Evolutionary conservation across 2,888 invertebrate genomes (phyloP), one percentile per base, ranked within the genome.

Genomic region (Tinea semifulvella): DNA sequence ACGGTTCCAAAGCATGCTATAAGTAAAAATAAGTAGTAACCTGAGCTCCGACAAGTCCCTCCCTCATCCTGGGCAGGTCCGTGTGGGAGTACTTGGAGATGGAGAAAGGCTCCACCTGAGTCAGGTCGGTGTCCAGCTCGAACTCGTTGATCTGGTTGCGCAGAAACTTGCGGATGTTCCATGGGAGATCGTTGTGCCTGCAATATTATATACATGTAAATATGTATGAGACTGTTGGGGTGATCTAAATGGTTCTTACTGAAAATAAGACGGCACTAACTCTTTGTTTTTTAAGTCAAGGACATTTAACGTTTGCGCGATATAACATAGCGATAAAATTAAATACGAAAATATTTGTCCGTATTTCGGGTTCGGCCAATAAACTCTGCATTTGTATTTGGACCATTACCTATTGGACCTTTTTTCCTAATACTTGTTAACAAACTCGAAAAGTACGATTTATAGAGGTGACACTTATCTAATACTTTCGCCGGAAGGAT

Each of bases 91-190:
- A 88, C 54, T 83, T 85, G 56, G 84, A 85, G 57, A 79, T 83
- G 44, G 85, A 85, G 86, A 86, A 87, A 1, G 86, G 87, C 43
- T 82, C 77, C 46, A 86, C 82, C 22, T 77, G 60, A 1, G 84
- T 83, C 43, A 87, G 63, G 53, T 87, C 84, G 8, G 81, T 83
- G 58, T 85, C 81, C 57, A 87, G 72, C 45, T 86, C 85, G 46
- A 87, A 86, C 28, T 85, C 83, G 47, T 84, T 82, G 61, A 87
- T 83, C 59, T 85, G 85, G 66, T 89, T 89, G 58, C 88, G 85
- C 0, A 88, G 80, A 57, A 89, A 89, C 64, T 88, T 89, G 48
- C 88, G 71, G 50, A 89, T 85, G 66, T 89, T 89, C 88, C 89
- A 89, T 1, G 89, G 88, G 19, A 89, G 68, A 59, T 89, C 89